These are phyloP conservation scores for Pantherophis alleghaniensis DNA, from an alignment of 2,797 vertebrate genomes.

Conservation along the genomic window DNA sequence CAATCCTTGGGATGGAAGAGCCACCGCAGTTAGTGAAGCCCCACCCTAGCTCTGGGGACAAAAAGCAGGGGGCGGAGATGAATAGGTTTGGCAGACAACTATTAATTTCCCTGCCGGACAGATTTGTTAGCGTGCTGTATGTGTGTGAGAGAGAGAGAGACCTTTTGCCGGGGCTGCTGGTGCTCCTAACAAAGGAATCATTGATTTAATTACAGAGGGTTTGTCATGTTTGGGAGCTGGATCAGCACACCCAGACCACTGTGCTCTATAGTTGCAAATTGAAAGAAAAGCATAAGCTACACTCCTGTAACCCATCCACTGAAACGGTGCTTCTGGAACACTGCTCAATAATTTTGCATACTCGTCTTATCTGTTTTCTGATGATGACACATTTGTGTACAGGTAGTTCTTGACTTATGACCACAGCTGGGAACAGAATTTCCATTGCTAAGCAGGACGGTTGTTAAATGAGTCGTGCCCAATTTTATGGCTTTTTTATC, in stretches of 20 bases:
- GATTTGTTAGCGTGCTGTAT: too few relatives aligned
- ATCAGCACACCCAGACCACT: neutral
- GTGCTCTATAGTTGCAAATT: neutral
- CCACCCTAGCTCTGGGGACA: too few relatives aligned
- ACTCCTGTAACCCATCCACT: too few relatives aligned
- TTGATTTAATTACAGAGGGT: too few relatives aligned
- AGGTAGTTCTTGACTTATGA: neutral
- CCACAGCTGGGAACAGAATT: neutral
- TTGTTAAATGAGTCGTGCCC: neutral
- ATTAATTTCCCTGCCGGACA: too few relatives aligned
- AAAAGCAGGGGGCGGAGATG: too few relatives aligned
- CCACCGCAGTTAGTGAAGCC: too few relatives aligned
- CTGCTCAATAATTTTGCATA: neutral
- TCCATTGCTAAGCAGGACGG: neutral
- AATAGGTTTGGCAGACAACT: too few relatives aligned
- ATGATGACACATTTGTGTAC: neutral
- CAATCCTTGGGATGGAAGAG: too few relatives aligned
- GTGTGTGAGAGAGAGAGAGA: fast-evolving
- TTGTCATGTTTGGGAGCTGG: too few relatives aligned
- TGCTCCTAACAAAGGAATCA: too few relatives aligned
- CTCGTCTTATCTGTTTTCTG: neutral
- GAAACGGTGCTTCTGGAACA: neutral
- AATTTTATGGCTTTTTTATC: neutral
- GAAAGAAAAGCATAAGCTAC: neutral
- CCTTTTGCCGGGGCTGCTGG: too few relatives aligned